phyloP scores from a whole-genome alignment of 2,888 invertebrate genomes.

The Pristionchus mayeri region DNA sequence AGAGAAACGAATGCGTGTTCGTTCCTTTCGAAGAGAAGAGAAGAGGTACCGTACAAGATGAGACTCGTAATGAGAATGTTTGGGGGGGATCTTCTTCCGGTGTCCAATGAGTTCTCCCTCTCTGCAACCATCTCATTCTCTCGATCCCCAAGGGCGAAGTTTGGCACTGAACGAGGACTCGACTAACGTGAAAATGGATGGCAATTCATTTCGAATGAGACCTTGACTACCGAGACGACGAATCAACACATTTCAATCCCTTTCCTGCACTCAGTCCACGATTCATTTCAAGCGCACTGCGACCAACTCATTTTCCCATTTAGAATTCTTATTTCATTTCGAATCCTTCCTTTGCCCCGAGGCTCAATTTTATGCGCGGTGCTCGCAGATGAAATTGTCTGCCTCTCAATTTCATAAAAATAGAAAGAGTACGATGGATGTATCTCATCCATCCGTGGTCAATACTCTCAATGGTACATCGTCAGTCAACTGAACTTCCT shows the following conservation, averaged over 20 bases:
- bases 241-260: slow-evolving; percentile 10
- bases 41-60: not conserved
- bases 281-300: not conserved
- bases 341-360: slow-evolving; percentile 11
- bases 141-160: slow-evolving; percentile 4
- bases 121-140: not conserved
- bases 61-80: no score
- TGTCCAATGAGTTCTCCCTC: not conserved
- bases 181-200: not conserved
- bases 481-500: not conserved
- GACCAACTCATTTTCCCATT: not conserved
- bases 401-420: slow-evolving; percentile 17
- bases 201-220: slow-evolving; percentile 24
- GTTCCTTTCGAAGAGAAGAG: not conserved
- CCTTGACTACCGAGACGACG: not conserved
- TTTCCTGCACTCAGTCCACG: not conserved
- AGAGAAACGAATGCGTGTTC: slow-evolving; percentile 19
- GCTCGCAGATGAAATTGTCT: slow-evolving; percentile 30
- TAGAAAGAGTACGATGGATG: not conserved
- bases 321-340: slow-evolving; percentile 40
- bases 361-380: not conserved
- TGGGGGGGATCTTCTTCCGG: no score
- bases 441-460: not conserved
- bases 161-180: not conserved
- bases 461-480: not conserved